Base-by-base conservation (phyloP, 2,797 vertebrate species). In the Cichlasoma orientale region DNA sequence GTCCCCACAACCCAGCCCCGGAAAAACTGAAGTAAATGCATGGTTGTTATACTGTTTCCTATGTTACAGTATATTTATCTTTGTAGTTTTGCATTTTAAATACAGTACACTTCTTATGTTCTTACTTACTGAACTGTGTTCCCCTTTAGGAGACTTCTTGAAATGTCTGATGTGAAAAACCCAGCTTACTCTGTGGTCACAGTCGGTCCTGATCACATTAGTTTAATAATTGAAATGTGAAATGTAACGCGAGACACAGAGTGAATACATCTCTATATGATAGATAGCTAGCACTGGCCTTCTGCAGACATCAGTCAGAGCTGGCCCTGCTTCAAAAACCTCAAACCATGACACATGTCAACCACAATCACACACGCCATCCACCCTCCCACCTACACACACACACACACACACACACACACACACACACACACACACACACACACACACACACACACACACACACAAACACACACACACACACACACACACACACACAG, bases 261-360 rank as follows among this genome's bases (percentile, higher is more conserved):
- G 71, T 68, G 59, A 56, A 86, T 61, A 55, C 56, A 56, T 82
- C 83, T 86, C 77, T 59, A 11, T 72, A 75, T 88, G 90, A 90
- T 74, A 75, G 84, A 88, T 85, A 33, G 77, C 47, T 69, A 4
- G 56, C 3, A 5, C 14, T 73, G 76, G 84, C 82, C 79, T 78
- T 83, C 79, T 75, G 81, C 75, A 77, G 81, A 78, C 87, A 87
- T 91, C 88, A 75, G 81, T 90, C 91, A 86, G 54, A 75, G 68
- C 82, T 89, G 90, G 88, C 82, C 63, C 66, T 16, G 79, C 83
- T 88, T 91, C 88, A 89, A 89, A 44, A 91, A 88, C 89, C 89
- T 90, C 88, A 88, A 82, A 82, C 79, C 55, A 16, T 88, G 89
- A 90, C 88, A 87, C 79, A 81, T 73, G 89, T 90, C 91, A 90